Base-by-base conservation (phyloP, 2,888 invertebrate species). In the Parelbella ahira region DNA sequence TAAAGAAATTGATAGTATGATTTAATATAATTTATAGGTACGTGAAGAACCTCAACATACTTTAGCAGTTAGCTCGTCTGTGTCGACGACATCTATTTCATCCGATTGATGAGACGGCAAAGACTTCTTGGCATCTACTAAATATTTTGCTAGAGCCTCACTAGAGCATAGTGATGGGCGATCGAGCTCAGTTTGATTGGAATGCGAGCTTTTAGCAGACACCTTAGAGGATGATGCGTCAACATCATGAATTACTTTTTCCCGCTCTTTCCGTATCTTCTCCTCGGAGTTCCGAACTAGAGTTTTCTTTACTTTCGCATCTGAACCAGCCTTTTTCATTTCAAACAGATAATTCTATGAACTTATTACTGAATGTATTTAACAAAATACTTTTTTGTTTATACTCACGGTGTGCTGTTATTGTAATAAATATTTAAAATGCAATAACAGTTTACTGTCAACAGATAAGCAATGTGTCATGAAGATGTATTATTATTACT, bases 281-380 rank as follows among this genome's bases (percentile, higher is more conserved):
- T 66, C 56, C 50, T 82, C 83, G 49, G 57, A 68, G 48, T 84
- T 76, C 44, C 86, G 63, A 4, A 84, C 54, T 1, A 86, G 58
- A 1, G 78, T 77, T 61, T 86, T 87, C 50, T 80, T 83, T 9
- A 87, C 77, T 62, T 75, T 83, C 0, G 69, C 57, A 48, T 84
- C 82, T 4, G 54, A 48, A n/a, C 63, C 59, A 41, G 53, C 44
- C 51, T 68, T 82, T 33, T 62, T 68, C 83, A 83, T 83, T 10
- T 20, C 12, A 2, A 1, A 1, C 12, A 8, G 8, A 25, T 5
- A 9, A 11, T n/a, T n/a, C n/a, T n/a, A n/a, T n/a, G n/a, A n/a
- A n/a, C n/a, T n/a, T n/a, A n/a, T n/a, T n/a, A n/a, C n/a, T n/a
- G n/a, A n/a, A n/a, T n/a, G n/a, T n/a, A n/a, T n/a, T n/a, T n/a